phyloP scores from a whole-genome alignment of 2,113 vertebrate species.

The Turnix velox region DNA sequence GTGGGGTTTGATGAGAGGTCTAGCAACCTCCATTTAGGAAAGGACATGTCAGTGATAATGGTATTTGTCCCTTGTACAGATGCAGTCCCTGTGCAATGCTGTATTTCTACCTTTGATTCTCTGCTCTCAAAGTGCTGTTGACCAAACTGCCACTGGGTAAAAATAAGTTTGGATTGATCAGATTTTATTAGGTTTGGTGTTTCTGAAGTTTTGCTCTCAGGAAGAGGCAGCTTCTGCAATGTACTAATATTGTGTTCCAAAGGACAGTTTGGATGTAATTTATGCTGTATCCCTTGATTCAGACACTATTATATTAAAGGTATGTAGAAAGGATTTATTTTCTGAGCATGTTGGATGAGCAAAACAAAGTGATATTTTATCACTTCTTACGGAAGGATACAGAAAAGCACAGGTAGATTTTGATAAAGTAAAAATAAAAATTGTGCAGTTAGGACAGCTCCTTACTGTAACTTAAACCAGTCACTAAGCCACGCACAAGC shows the following conservation, averaged over 20 bases:
- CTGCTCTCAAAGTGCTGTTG: neutral
- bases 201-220: neutral
- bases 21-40: neutral
- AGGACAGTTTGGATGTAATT: neutral
- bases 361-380: neutral
- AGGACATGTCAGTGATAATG: neutral
- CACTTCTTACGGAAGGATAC: neutral
- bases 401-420: neutral
- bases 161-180: neutral
- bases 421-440: neutral
- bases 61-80: neutral
- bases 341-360: neutral
- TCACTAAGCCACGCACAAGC: neutral
- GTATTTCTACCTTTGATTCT: neutral
- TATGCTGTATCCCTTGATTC: neutral
- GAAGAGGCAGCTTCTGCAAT: neutral
- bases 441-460: neutral
- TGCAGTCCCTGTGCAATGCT: neutral
- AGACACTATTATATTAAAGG: neutral
- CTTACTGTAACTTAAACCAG: neutral
- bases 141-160: neutral
- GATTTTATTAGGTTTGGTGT: neutral
- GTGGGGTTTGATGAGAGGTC: neutral
- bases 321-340: neutral
- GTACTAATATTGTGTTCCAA: neutral